Conservation (phyloP, 2,113 vertebrate species). For the Rhinichthys klamathensis region DNA sequence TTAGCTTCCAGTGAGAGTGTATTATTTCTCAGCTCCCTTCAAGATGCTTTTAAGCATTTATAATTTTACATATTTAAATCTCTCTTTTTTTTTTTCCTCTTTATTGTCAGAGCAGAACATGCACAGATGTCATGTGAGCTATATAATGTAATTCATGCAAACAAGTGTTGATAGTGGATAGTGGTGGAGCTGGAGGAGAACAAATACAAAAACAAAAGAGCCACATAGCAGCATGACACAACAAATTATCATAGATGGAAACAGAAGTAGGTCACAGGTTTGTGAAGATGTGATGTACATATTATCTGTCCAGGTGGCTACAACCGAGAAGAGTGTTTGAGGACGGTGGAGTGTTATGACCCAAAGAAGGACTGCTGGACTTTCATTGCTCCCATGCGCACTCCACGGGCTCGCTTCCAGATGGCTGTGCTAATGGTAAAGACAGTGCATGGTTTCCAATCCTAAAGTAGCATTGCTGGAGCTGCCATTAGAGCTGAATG, state of each 20-base stretch:
- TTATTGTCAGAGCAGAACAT: not conserved
- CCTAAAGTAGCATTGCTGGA: not conserved
- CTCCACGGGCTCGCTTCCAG: constrained; percentile 94
- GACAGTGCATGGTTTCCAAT: not conserved
- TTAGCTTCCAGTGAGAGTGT: too few relatives aligned
- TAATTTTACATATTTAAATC: too few relatives aligned
- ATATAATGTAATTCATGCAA: not conserved
- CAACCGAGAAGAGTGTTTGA: constrained; percentile 94
- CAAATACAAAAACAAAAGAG: not conserved
- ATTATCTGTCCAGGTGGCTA: constrained; percentile 83
- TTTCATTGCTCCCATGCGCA: constrained; percentile 94
- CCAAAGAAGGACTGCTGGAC: constrained; percentile 88
- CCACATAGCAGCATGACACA: not conserved
- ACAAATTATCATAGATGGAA: not conserved
- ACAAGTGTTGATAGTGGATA: not conserved
- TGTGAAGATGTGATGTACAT: not conserved
- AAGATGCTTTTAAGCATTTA: too few relatives aligned
- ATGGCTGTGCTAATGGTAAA: constrained; percentile 95
- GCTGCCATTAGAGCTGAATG: not conserved
- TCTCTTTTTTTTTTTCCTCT: too few relatives aligned
- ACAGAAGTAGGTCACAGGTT: not conserved
- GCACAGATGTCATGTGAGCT: not conserved
- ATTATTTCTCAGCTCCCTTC: too few relatives aligned
- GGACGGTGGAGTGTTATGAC: constrained; percentile 96
- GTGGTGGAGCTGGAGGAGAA: not conserved